Conservation (phyloP, 2,888 invertebrate genomes). For the Sesia apiformis region DNA sequence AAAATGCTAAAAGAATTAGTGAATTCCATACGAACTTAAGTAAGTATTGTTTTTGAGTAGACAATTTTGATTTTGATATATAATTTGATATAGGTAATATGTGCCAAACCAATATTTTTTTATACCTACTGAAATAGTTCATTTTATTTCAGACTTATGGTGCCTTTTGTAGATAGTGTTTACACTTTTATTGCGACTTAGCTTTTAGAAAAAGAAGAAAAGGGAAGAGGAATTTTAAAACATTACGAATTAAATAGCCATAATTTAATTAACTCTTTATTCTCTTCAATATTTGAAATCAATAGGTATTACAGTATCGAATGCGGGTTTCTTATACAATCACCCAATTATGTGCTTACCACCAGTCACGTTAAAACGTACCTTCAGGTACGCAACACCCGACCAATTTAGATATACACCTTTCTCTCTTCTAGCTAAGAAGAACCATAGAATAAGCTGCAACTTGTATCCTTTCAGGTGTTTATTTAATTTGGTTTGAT, state of each 20-base stretch:
- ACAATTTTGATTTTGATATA: too few relatives aligned
- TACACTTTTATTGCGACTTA: too few relatives aligned
- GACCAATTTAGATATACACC: conserved; percentile 28
- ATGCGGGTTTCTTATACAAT: conserved; percentile 72
- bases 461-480: conserved; percentile 4
- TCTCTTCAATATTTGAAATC: conserved; percentile 73
- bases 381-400: conserved; percentile 23
- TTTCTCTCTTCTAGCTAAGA: too few relatives aligned
- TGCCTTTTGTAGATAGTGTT: too few relatives aligned
- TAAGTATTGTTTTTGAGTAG: too few relatives aligned
- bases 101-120: too few relatives aligned
- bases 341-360: conserved; percentile 72
- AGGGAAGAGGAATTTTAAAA: not conserved
- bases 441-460: not conserved
- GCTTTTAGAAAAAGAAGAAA: too few relatives aligned
- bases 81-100: too few relatives aligned
- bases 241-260: conserved; percentile 18
- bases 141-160: too few relatives aligned
- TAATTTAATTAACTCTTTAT: conserved; percentile 71
- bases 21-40: too few relatives aligned
- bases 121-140: too few relatives aligned
- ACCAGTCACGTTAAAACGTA: conserved; percentile 62
- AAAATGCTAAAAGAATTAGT: too few relatives aligned
- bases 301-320: conserved; percentile 70
- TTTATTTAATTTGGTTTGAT: conserved; percentile 31